These are phyloP conservation scores for Drosophila cracens DNA, from an alignment of 2,888 invertebrate genomes.

Conservation along the genomic window DNA sequence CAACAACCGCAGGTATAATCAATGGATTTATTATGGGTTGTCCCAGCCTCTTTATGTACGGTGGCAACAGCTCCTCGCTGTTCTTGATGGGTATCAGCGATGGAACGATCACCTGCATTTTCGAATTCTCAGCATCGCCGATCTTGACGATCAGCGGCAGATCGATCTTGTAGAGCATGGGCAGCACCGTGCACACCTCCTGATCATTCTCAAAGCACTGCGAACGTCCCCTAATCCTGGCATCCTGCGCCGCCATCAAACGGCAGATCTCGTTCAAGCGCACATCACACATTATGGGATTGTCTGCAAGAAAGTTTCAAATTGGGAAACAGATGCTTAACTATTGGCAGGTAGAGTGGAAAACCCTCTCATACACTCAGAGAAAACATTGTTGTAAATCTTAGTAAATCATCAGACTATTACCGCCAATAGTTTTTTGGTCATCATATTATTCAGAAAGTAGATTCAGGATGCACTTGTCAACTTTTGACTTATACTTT, in stretches of 20 bases:
- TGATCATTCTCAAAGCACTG: slow-evolving; percentile 86
- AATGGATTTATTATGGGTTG: slow-evolving; percentile 73
- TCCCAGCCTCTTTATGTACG: slow-evolving; percentile 77
- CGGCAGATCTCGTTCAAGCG: slow-evolving; percentile 89
- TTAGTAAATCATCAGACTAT: too few species aligned
- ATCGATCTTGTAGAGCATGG: slow-evolving; percentile 77
- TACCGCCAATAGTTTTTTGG: too few species aligned
- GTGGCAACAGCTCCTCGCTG: slow-evolving; percentile 79
- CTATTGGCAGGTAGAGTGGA: not conserved
- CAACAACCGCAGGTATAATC: slow-evolving; percentile 49
- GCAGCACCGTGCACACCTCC: slow-evolving; percentile 83
- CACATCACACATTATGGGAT: slow-evolving; percentile 92
- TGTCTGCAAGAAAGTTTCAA: slow-evolving; percentile 86
- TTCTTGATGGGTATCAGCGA: slow-evolving; percentile 71
- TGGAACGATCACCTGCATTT: slow-evolving; percentile 82
- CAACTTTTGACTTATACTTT: too few species aligned
- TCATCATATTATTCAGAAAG: too few species aligned
- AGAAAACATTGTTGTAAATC: not conserved
- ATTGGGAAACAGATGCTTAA: not conserved
- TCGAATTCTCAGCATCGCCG: slow-evolving; percentile 64
- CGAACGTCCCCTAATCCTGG: slow-evolving; percentile 89
- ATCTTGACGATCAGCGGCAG: slow-evolving; percentile 75
- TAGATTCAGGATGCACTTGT: too few species aligned
- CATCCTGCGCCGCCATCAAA: slow-evolving; percentile 89
- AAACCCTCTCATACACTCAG: not conserved